Base-by-base conservation (phyloP, 1,140 invertebrate species). In the Drosophila kurseongensis region DNA sequence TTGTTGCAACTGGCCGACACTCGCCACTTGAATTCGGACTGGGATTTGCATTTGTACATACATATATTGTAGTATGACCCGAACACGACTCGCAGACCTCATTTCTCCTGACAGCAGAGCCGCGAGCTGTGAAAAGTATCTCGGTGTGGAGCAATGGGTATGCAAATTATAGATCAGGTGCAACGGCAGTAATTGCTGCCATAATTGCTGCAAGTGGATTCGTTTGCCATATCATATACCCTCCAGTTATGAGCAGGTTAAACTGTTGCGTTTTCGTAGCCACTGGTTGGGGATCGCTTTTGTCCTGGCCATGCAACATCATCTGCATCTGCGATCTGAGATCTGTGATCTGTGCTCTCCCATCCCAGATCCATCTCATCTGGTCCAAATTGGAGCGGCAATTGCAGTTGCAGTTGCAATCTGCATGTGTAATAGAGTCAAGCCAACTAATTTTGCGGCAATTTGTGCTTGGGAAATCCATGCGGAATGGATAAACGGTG, bases 151-250 rank as follows among this genome's bases (percentile, higher is more conserved):
- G 68, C 81, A 76, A 73, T 66, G 79, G 60, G 69, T 72, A 76
- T 68, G 84, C 29, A 86, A 86, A 86, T 86, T 86, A 86, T 86
- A 86, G 72, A 86, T 86, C 82, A 86, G 82, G 82, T 86, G 82
- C 73, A 75, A 48, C 56, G 55, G 57, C 75, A 58, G 54, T 86
- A 86, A 86, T 86, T 86, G 83, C 73, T 83, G 76, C 83, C 84
- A 89, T 86, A 86, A 86, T 86, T 86, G 82, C 80, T 74, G 79
- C 84, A 86, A 86, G 83, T 89, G 84, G 79, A 88, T 89, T 74
- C 62, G 83, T 76, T 78, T 82, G 58, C 73, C 55, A 65, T 76
- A 66, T 80, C 62, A 68, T 74, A 89, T 89, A 86, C 84, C 83
- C 83, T 86, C 84, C 84, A 86, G 83, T 86, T 86, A 86, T 86